These are phyloP conservation scores for Ectropis crepuscularia DNA, from an alignment of 2,888 invertebrate species.

Conservation along the genomic window DNA sequence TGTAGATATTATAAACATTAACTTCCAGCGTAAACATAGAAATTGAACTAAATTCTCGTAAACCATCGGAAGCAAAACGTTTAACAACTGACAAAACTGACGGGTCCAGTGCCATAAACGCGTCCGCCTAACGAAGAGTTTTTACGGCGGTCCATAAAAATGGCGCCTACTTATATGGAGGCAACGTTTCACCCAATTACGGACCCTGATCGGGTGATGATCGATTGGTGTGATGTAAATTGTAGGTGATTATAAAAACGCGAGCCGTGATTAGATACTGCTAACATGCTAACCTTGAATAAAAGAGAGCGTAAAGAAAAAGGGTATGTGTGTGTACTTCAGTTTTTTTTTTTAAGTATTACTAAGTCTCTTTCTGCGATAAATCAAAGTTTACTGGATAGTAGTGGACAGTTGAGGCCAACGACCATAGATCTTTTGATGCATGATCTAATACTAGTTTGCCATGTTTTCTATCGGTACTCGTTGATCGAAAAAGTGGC, in stretches of 20 bases:
- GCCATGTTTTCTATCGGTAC: no score
- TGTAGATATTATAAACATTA: no score
- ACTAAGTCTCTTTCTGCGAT: no score
- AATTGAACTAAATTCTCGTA: neutral
- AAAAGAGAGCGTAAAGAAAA: no score
- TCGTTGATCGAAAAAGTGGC: no score
- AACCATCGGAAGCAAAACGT: constrained; percentile 30
- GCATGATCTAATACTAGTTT: no score
- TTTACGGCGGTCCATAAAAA: constrained; percentile 33
- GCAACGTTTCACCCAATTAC: constrained; percentile 31
- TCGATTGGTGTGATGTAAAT: constrained; percentile 30
- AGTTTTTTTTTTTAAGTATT: no score
- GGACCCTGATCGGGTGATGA: constrained; percentile 32
- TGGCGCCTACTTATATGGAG: constrained; percentile 39
- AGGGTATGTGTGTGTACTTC: no score
- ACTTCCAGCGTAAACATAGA: no score
- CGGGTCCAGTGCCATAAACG: constrained; percentile 24
- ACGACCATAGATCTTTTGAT: no score
- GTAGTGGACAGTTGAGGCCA: no score
- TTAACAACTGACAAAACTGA: constrained; percentile 33
- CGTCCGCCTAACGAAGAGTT: constrained; percentile 29
- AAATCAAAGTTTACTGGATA: no score
- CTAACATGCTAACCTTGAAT: neutral
- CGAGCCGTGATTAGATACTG: neutral
- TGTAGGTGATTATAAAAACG: constrained; percentile 3